Base-by-base conservation (phyloP, 2,113 vertebrate species). In the Xerus inauris region DNA sequence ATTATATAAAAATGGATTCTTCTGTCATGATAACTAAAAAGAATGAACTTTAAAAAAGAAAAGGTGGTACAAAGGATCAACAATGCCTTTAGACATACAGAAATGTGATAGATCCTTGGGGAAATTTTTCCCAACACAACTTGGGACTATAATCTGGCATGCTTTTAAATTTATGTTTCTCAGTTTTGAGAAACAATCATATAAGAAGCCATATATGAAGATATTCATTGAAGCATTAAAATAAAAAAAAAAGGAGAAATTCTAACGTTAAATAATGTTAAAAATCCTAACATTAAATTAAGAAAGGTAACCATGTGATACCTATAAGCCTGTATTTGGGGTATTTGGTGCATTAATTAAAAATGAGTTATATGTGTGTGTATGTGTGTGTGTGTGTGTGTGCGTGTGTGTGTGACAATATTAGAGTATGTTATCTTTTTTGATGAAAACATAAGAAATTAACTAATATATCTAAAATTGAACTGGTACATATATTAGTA, bases 161-260 rank as follows among this genome's bases (percentile, higher is more conserved):
- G 65, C 20, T 77, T 75, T 65, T 75, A 82, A 83, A 64, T 79
- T 17, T 73, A 19, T 77, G 32, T 59, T 38, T 47, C 10, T 57
- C 65, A 32, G 45, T 17, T 28, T 62, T 73, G n/a, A 95, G 47
- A 92, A 88, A 79, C 51, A 91, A 5, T 71, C 77, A n/a, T 72
- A 5, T 38, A 64, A 73, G n/a, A 80, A 62, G 0, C 30, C 5
- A 24, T 42, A 9, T 42, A 85, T 38, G 54, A 59, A 72, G 11
- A 73, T 62, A 59, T 32, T 92, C 40, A 75, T 16, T 45, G 47
- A 16, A 79, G 3, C 20, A 73, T 49, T 83, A 12, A 47, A 87
- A 76, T 20, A 91, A 57, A 86, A 90, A 83, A 83, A 93, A 94
- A 59, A 71, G 47, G 85, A 81, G 13, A 93, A 84, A 45, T 5